These are phyloP conservation scores for Oryzias melastigma DNA, from an alignment of 2,113 vertebrate genomes.

Conservation along the genomic window DNA sequence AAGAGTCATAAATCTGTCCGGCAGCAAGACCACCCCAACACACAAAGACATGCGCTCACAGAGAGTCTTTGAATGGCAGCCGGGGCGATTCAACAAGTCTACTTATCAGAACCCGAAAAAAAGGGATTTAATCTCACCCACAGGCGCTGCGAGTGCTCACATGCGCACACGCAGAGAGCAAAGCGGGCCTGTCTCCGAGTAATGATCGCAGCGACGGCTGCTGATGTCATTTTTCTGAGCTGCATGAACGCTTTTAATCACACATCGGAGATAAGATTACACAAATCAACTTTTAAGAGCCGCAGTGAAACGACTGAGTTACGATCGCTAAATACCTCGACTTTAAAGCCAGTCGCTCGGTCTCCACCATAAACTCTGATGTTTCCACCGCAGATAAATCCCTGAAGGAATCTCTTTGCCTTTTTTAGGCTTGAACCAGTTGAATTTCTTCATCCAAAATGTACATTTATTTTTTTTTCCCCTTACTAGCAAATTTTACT, in stretches of 20 bases:
- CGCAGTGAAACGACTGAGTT: conserved; percentile 21
- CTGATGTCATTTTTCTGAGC: conserved; percentile 40
- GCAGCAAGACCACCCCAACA: conserved; percentile 61
- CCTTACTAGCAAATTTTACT: too few relatives aligned
- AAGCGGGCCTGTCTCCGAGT: conserved; percentile 4
- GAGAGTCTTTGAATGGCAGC: conserved; percentile 35
- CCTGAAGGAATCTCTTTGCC: conserved; percentile 6
- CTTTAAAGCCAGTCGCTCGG: conserved; percentile 10
- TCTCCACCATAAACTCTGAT: conserved; percentile 39
- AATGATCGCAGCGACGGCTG: conserved; percentile 21
- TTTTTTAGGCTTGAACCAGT: conserved; percentile 18
- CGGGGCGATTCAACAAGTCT: conserved; percentile 54
- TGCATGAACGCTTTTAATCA: conserved; percentile 30
- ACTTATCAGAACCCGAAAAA: conserved; percentile 55
- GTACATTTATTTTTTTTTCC: conserved; percentile 41
- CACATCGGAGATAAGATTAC: conserved; percentile 30
- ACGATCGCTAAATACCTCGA: conserved; percentile 18
- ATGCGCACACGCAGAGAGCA: conserved; percentile 4
- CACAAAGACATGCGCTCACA: conserved; percentile 22
- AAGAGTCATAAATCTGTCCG: conserved; percentile 64
- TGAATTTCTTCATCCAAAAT: conserved; percentile 55
- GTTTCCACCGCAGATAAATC: conserved; percentile 12
- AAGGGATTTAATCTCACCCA: conserved; percentile 37
- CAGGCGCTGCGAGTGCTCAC: conserved; percentile 28
- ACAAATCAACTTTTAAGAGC: conserved; percentile 17